A percentile compares a stretch with the other conserved stretches of the same genome.
phyloP scores from a whole-genome alignment of 2,888 invertebrate species.

The Zootermopsis nevadensis region DNA sequence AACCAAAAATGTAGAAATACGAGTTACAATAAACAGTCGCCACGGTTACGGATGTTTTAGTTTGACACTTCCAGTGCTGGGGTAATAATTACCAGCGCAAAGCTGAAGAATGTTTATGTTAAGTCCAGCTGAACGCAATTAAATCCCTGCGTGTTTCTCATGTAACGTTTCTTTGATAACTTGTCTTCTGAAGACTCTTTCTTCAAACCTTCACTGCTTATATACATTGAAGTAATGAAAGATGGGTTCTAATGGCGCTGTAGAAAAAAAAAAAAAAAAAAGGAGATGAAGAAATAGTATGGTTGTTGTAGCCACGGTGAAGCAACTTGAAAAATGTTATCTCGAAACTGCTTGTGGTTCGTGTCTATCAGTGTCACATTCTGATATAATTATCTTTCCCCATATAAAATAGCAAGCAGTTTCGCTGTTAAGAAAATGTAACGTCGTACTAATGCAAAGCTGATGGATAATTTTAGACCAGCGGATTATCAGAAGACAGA shows the following conservation, averaged over 20 bases:
- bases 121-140: neutral
- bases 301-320: neutral
- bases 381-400: neutral
- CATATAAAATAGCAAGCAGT: neutral
- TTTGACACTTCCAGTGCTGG: neutral
- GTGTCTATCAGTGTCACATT: neutral
- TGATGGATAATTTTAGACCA: neutral
- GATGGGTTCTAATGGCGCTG: neutral
- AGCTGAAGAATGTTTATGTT: slow-evolving; percentile 1
- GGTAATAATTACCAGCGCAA: neutral
- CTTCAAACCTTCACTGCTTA: neutral
- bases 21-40: too few relatives aligned
- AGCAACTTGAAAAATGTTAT: neutral
- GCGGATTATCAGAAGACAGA: neutral
- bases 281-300: neutral
- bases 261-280: neutral
- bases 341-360: neutral
- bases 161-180: neutral
- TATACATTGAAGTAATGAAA: neutral
- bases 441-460: neutral
- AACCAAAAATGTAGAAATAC: too few relatives aligned
- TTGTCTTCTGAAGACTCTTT: neutral
- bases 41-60: neutral
- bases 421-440: neutral
- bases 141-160: neutral